Base-by-base conservation (phyloP, 2,888 invertebrate genomes). In the Dasysyrphus tricinctus region DNA sequence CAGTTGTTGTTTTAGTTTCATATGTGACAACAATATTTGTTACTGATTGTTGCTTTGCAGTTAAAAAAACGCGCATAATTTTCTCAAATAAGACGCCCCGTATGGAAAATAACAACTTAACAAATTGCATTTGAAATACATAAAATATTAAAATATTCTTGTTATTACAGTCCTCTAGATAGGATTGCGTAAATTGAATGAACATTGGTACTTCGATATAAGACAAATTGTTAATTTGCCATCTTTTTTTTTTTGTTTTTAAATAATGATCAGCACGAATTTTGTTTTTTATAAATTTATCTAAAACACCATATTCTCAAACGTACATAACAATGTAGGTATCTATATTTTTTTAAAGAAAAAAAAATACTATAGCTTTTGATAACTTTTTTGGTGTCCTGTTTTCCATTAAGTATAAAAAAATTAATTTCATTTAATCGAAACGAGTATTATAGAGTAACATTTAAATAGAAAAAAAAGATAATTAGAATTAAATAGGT, bases 381-480 rank as follows among this genome's bases (percentile, higher is more conserved):
- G 49, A 49, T 67, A 67, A 67, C 49, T 67, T 47, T 49, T 34
- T 67, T 19, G 49, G 16, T 67, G 49, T 67, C 49, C 65, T 67
- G 16, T 67, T 67, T 67, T 67, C 49, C 16, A 19, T 67, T 47
- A 67, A 32, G 1, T 29, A 39, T 24, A 6, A 24, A 59, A 59
- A 37, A 34, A 73, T 54, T 34, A 65, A 11, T 79, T 44, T 16
- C 24, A 39, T 29, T 59, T 49, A 44, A 72, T 44, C 49, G 42
- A 51, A 63, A 79, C 75, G 44, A 84, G 72, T 80, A 84, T 84
- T 67, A 67, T 67, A 67, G 65, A 84, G 76, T 51, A 59, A 84
- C 65, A 32, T 54, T 67, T n/a, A 80, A 84, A 76, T 57, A 59
- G 29, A 47, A 80, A 69, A 47, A 44, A 67, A 16, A 37, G 67